A percentile compares a stretch with the other conserved stretches of the same genome.
Conservation (phyloP, 2,797 vertebrate species). For the Sus cebifrons region DNA sequence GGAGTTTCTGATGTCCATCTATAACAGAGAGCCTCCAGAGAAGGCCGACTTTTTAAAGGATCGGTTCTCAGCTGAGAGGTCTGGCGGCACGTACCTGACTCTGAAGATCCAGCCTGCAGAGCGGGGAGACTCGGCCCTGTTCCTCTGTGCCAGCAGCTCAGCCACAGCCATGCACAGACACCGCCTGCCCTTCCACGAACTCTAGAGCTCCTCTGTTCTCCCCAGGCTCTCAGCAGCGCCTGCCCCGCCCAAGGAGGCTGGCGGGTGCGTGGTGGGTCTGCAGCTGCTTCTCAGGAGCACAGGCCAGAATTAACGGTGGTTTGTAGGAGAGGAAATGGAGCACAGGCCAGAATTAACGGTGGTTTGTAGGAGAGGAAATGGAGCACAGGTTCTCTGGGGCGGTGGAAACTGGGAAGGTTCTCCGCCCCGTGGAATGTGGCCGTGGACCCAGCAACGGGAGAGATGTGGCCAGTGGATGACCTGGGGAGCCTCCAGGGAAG, state of each 20-base stretch:
- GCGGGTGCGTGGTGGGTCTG: fast-evolving
- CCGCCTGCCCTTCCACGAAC: background rate
- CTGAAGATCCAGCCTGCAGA: background rate
- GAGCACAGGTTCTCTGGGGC: background rate
- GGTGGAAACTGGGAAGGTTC: background rate
- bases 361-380: background rate
- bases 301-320: background rate
- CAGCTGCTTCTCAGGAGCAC: background rate
- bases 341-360: background rate
- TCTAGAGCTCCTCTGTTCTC: background rate
- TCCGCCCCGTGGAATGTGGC: background rate
- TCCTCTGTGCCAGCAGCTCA: background rate
- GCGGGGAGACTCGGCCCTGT: fast-evolving
- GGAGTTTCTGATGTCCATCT: background rate
- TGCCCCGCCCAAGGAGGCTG: background rate
- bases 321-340: background rate
- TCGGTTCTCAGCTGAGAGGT: background rate
- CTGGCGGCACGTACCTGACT: fast-evolving
- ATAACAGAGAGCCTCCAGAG: fast-evolving
- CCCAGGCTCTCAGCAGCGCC: background rate
- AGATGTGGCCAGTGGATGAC: background rate
- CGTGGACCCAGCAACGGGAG: background rate
- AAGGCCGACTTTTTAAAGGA: background rate
- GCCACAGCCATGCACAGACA: background rate
- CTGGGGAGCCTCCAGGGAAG: background rate